Base-by-base conservation (phyloP, 2,888 invertebrate species). In the Pherbina coryleti region DNA sequence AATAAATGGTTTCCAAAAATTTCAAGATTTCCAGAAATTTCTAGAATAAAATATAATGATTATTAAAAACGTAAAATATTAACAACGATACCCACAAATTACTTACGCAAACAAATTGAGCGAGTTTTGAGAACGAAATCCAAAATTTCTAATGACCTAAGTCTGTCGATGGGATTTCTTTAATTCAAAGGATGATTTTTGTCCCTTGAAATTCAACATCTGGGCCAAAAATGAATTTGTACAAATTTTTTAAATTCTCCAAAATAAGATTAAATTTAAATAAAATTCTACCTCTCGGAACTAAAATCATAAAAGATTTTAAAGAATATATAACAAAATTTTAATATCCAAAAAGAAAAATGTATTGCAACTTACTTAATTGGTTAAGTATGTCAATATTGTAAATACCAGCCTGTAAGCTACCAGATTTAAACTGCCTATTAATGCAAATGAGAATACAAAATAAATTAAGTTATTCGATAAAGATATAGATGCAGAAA, bases 261-360 rank as follows among this genome's bases (percentile, higher is more conserved):
- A 25, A 17, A 64, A 64, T 31, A 31, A 64, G 11, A 64, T 5
- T 70, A 49, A 70, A 71, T 44, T 67, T 51, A 19, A 19, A 75
- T 64, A 44, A 64, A 75, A 66, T 53, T 75, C 75, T 75, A 75
- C 75, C 75, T 75, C 75, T 75, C 75, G 75, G 75, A 75, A 62
- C 64, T 25, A 74, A 62, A 4, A 62, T 31, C 3, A 62, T 14
- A 49, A 60, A 60, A 57, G 44, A 49, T 22, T 44, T 66, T 31
- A 31, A 62, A 49, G 49, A 70, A 44, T 60, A 73, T 37, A 28
- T 73, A 28, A 62, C 8, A 28, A 62, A 74, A 28, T 62, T 49
- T 9, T 5, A 62, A 73, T 14, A 60, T 31, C 2, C 28, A 70
- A 14, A 19, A 72, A 44, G 2, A 44, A 49, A 25, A 64, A 28